These are phyloP conservation scores for Aselliscus stoliczkanus DNA, from an alignment of 2,797 vertebrate genomes.

Conservation along the genomic window DNA sequence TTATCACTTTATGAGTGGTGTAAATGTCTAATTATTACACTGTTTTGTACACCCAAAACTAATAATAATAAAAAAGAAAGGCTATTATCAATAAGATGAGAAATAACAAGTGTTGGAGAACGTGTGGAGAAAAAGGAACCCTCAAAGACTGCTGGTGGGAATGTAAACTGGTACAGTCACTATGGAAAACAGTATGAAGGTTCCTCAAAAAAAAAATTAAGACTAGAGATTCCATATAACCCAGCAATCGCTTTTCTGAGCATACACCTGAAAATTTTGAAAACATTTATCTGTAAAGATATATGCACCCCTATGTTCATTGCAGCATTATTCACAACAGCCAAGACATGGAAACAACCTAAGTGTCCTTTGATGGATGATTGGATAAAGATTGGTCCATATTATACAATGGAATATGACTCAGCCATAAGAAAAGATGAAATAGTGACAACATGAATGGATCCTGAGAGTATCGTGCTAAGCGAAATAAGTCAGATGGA, in stretches of 20 bases:
- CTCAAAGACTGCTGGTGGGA: neutral
- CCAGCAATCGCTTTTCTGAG: neutral
- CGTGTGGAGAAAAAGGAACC: neutral
- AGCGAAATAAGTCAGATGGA: neutral
- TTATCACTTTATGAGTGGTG: too few relatives aligned
- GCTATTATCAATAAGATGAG: neutral
- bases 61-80: too few relatives aligned
- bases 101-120: neutral
- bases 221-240: neutral
- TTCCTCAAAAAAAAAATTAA: neutral
- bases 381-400: neutral
- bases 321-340: neutral
- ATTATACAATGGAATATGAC: neutral
- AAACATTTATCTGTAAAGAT: neutral
- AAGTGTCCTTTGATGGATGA: neutral
- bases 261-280: neutral
- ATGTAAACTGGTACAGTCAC: neutral
- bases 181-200: neutral
- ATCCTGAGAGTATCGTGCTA: neutral
- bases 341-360: neutral
- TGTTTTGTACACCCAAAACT: too few relatives aligned
- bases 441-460: neutral
- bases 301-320: neutral
- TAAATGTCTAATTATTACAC: too few relatives aligned
- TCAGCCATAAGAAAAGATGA: neutral